phyloP scores from a whole-genome alignment of 53 echinoderm and acorn worm species.

The Arbacia lixula region DNA sequence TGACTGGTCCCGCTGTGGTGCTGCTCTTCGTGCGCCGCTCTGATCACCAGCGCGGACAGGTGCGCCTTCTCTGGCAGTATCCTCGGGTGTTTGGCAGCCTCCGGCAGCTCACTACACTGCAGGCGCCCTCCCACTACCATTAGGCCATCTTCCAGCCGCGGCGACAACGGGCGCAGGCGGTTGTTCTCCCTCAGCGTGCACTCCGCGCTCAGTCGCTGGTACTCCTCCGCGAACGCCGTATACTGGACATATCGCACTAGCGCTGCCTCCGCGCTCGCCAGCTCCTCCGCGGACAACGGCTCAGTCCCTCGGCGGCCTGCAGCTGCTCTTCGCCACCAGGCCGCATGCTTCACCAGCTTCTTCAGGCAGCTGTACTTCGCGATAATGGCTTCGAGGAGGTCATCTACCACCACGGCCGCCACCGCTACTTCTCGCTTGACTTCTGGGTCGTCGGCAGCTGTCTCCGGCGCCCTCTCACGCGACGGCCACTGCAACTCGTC shows the following conservation, averaged over 20 bases:
- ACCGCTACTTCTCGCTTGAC: constrained; percentile 51
- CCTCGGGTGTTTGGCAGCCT: constrained; percentile 35
- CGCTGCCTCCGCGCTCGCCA: not conserved
- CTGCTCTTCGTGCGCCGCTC: not conserved
- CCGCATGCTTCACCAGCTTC: constrained; percentile 13
- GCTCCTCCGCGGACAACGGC: not conserved
- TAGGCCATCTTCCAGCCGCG: not conserved
- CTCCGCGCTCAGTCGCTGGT: not conserved
- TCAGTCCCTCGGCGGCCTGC: too few relatives aligned
- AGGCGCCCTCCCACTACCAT: constrained; percentile 20
- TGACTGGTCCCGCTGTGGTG: too few relatives aligned
- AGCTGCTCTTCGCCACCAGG: constrained; percentile 34
- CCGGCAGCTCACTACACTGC: not conserved
- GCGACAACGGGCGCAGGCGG: not conserved
- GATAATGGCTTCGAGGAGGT: too few relatives aligned
- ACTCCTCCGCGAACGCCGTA: not conserved
- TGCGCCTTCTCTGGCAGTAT: not conserved
- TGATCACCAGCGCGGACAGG: constrained; percentile 29
- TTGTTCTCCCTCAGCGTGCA: not conserved
- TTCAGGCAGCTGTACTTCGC: constrained; percentile 1
- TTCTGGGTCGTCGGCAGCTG: constrained; percentile 44
- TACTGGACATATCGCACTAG: constrained; percentile 10
- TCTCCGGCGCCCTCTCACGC: constrained; percentile 28
- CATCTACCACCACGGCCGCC: constrained; percentile 15
- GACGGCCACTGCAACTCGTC: constrained; percentile 58